Evolutionary conservation across 2,797 vertebrate genomes (phyloP), one percentile per base, ranked within the genome.

Genomic region (Sebastes itinus): DNA sequence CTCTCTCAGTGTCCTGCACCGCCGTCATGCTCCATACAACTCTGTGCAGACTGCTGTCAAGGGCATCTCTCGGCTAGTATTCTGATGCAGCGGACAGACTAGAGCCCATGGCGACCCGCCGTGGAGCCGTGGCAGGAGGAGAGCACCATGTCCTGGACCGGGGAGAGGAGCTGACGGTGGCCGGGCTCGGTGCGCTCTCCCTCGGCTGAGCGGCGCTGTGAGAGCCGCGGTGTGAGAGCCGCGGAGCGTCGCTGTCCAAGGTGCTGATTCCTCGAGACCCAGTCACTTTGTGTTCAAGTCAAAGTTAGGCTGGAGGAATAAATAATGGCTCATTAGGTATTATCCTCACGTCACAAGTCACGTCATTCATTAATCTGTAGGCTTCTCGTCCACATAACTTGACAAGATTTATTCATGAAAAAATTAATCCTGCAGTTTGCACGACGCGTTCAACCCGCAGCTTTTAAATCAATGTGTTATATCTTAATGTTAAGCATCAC

Each of bases 161-260:
- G 75, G 18, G 72, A 13, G 27, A n/a, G 27, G 33, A 3, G 75
- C 79, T 33, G 82, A 32, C 5, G 28, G 16, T 46, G 16, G 12
- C 70, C 60, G 74, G 65, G 61, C 68, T 72, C n/a, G 12, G 85
- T 16, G 86, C 83, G 68, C 86, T 88, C 80, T 77, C 64, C 59
- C 10, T 72, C 38, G 63, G 72, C 70, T 64, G 63, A 64, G 83
- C 55, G 30, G 80, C 30, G 38, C 38, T 42, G 38, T 42, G 38
- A 42, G 38, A 42, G 35, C 35, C 35, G 35, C 35, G 35, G 71
- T 32, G 62, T 3, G 64, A 60, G 72, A 75, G 72, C 67, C 16
- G 59, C 84, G 72, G 70, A 7, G 77, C 54, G 91, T 90, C 87
- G 89, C 92, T 95, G 88, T 94, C 92, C 91, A 30, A 75, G 82